Conservation (phyloP, 2,888 invertebrate genomes). For the Hymenopus coronatus region DNA sequence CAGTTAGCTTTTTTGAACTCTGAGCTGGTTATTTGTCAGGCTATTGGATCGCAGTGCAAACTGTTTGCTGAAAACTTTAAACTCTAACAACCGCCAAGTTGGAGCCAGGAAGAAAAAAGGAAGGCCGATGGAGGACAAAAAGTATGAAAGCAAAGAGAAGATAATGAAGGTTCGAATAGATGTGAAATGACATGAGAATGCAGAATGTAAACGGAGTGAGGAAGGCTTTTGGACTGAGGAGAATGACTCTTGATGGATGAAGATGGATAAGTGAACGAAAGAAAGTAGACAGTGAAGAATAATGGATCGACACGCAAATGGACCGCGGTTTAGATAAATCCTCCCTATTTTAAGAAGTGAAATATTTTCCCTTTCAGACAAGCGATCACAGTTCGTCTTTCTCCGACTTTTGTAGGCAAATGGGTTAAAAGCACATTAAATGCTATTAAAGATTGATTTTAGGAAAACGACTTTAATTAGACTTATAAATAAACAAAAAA, state of each 20-base stretch:
- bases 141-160: background rate
- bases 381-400: background rate
- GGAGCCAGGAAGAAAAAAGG: background rate
- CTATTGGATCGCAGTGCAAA: background rate
- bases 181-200: background rate
- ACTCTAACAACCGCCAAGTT: background rate
- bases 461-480: no score
- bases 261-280: background rate
- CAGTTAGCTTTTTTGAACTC: background rate
- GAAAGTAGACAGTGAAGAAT: background rate
- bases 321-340: background rate
- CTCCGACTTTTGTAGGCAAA: no score
- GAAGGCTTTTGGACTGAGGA: background rate
- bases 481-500: no score
- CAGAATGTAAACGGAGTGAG: background rate
- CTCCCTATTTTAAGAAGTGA: background rate
- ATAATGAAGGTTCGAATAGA: background rate
- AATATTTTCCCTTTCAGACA: background rate
- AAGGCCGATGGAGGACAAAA: background rate
- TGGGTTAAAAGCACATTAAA: no score
- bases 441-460: no score
- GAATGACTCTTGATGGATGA: slow-evolving; percentile 14
- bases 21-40: background rate
- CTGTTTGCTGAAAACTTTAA: background rate
- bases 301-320: background rate